These are phyloP conservation scores for Sycobia sp. DNA, from an alignment of 1,140 invertebrate genomes.

Conservation along the genomic window DNA sequence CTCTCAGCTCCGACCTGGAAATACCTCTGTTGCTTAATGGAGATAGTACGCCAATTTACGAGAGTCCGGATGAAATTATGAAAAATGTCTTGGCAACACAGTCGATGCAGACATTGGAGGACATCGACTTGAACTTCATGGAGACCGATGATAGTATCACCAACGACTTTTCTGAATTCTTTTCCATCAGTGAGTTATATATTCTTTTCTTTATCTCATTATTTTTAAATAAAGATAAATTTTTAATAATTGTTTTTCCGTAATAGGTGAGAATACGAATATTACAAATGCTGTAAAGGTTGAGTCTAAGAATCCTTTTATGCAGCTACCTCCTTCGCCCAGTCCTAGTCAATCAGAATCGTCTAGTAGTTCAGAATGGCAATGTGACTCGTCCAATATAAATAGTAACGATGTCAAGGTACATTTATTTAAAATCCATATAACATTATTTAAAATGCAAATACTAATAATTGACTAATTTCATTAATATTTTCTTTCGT, in stretches of 20 bases:
- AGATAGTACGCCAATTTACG: conserved; percentile 36
- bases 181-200: conserved; percentile 8
- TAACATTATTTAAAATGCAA: too few relatives aligned
- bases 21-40: conserved; percentile 44
- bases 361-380: conserved; percentile 43
- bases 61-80: conserved; percentile 44
- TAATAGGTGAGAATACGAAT: too few relatives aligned
- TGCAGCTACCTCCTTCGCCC: conserved; percentile 46
- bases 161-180: conserved; percentile 9
- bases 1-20: conserved; percentile 49
- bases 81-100: conserved; percentile 33
- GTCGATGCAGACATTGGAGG: conserved; percentile 24
- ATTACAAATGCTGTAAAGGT: not conserved
- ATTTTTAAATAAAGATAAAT: too few relatives aligned
- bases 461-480: too few relatives aligned
- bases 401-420: conserved; percentile 8
- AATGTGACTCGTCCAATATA: conserved; percentile 27
- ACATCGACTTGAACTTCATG: conserved; percentile 29
- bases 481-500: too few relatives aligned
- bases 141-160: conserved; percentile 7
- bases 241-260: not conserved
- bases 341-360: conserved; percentile 48
- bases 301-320: not conserved
- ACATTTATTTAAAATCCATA: not conserved
- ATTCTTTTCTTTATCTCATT: not conserved